phyloP scores from a whole-genome alignment of 2,113 vertebrate genomes.

The Rafetus swinhoei region DNA sequence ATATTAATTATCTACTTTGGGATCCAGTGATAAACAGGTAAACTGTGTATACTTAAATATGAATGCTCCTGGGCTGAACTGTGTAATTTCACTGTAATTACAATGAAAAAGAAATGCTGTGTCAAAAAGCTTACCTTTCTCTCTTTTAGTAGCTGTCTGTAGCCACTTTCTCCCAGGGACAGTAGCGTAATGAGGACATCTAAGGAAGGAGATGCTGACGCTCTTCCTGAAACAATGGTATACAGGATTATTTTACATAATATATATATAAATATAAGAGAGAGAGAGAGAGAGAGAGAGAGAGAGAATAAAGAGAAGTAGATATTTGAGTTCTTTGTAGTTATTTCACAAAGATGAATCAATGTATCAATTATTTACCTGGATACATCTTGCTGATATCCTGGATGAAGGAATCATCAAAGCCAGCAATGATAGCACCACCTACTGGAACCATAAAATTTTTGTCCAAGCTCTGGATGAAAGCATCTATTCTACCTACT shows the following conservation, averaged over 20 bases:
- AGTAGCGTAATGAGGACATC: conserved; percentile 96
- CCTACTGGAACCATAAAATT: conserved; percentile 99
- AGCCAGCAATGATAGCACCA: conserved; percentile 97
- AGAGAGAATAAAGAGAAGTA: neutral
- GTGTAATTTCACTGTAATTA: neutral
- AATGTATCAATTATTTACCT: conserved; percentile 78
- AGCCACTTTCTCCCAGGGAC: conserved; percentile 91
- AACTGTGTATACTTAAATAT: neutral
- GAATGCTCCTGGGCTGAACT: neutral
- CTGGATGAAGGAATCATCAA: conserved; percentile 89
- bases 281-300: too few species aligned
- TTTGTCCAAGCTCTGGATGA: conserved; percentile 99
- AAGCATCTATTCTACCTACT: conserved; percentile 94
- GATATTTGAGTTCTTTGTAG: conserved; percentile 39
- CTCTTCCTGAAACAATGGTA: conserved; percentile 85
- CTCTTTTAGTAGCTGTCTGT: conserved; percentile 91
- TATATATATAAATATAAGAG: neutral
- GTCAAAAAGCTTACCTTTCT: conserved; percentile 87
- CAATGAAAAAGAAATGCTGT: neutral
- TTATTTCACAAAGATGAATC: neutral
- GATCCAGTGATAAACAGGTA: neutral
- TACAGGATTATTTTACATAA: neutral
- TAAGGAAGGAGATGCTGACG: conserved; percentile 94
- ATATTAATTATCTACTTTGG: neutral
- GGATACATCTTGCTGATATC: conserved; percentile 98